These are phyloP conservation scores for Stenichneumon culpator DNA, from an alignment of 2,888 invertebrate species.

Conservation along the genomic window DNA sequence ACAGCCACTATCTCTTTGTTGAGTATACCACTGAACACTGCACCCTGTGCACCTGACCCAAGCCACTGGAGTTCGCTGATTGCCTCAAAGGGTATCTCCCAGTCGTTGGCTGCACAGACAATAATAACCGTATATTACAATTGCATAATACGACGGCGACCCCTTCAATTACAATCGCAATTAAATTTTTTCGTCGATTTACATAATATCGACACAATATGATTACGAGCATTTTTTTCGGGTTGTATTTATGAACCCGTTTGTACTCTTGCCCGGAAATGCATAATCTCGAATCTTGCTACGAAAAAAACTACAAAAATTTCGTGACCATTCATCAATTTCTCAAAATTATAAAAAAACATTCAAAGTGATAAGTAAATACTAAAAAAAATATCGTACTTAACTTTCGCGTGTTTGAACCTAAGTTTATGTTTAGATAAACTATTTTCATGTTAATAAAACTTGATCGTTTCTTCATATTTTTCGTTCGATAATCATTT, in stretches of 20 bases:
- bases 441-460: not conserved
- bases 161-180: not conserved
- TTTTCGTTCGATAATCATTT: not conserved
- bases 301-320: too few species aligned
- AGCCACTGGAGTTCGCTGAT: constrained; percentile 96
- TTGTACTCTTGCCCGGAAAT: too few species aligned
- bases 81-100: constrained; percentile 98
- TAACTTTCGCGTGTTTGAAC: too few species aligned
- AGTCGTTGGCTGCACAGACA: constrained; percentile 89
- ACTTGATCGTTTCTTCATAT: not conserved
- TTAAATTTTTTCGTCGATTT: constrained; percentile 7
- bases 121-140: not conserved
- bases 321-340: too few species aligned
- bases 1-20: constrained; percentile 96
- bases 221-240: not conserved
- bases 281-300: not conserved
- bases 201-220: not conserved
- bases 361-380: not conserved
- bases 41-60: constrained; percentile 98
- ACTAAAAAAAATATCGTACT: too few species aligned
- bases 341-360: not conserved
- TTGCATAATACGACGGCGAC: not conserved
- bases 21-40: constrained; percentile 95
- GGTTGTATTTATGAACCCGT: too few species aligned
- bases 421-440: too few species aligned